Conservation (phyloP, 2,113 vertebrate genomes). For the Tachuris rubrigastra region DNA sequence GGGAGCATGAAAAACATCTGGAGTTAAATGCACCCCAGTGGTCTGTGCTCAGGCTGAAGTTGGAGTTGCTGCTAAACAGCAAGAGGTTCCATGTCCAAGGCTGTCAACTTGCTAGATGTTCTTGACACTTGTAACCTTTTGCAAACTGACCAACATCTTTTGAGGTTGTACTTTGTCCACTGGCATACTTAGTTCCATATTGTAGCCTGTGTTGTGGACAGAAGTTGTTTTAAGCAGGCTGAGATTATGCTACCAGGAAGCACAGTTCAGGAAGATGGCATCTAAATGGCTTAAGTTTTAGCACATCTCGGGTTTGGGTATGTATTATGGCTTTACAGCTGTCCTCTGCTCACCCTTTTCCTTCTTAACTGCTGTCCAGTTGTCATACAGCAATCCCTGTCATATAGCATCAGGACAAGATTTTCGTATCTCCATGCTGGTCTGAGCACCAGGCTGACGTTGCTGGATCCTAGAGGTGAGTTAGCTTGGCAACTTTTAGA, state of each 20-base stretch:
- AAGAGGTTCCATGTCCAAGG: not conserved
- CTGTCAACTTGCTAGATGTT: not conserved
- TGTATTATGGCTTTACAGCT: not conserved
- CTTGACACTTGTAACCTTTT: not conserved
- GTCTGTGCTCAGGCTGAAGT: not conserved
- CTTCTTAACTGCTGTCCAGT: not conserved
- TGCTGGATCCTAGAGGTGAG: not conserved
- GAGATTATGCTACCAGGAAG: not conserved
- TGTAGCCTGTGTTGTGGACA: not conserved
- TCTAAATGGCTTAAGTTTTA: not conserved
- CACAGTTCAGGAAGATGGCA: not conserved
- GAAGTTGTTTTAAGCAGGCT: not conserved
- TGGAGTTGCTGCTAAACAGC: not conserved
- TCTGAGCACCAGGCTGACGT: not conserved
- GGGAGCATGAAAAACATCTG: not conserved
- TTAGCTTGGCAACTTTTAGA: not conserved
- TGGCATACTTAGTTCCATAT: not conserved
- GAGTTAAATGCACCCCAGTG: not conserved
- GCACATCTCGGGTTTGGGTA: not conserved
- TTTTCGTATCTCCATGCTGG: not conserved
- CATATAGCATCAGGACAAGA: not conserved
- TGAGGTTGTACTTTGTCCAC: not conserved
- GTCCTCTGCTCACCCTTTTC: not conserved
- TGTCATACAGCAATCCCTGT: not conserved
- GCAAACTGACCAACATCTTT: not conserved